Conservation (phyloP, 2,113 vertebrate genomes). For the Setophaga coronata region DNA sequence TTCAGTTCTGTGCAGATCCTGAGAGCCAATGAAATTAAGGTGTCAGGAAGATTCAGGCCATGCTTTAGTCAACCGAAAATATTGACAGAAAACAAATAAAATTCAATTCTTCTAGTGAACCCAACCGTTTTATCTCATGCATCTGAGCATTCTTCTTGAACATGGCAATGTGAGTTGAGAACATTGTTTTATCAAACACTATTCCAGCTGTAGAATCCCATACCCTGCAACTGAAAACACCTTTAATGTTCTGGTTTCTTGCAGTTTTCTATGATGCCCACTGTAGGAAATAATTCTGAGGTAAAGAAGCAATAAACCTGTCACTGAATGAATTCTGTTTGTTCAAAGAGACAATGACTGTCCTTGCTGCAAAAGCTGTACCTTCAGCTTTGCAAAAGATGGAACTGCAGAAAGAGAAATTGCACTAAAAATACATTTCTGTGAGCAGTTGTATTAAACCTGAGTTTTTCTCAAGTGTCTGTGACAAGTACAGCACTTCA, state of each 20-base stretch:
- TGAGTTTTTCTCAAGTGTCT: neutral
- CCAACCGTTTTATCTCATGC: neutral
- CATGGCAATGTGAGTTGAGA: neutral
- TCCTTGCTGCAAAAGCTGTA: neutral
- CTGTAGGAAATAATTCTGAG: constrained; percentile 18
- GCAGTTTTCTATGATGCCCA: neutral
- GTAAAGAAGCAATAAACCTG: constrained; percentile 44
- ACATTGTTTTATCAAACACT: neutral
- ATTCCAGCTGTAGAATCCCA: neutral
- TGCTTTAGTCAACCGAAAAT: neutral
- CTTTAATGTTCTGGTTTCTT: constrained; percentile 16
- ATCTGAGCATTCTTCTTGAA: neutral
- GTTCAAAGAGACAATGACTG: constrained; percentile 4
- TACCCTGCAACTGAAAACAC: neutral
- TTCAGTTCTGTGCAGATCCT: constrained; percentile 30
- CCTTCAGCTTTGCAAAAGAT: neutral
- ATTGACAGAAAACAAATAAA: constrained; percentile 45
- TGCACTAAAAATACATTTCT: neutral
- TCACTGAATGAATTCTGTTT: constrained; percentile 28
- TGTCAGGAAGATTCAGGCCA: constrained; percentile 34
- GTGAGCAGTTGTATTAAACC: neutral
- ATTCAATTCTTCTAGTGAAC: constrained; percentile 20
- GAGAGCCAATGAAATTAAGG: constrained; percentile 37
- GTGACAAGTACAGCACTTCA: neutral
- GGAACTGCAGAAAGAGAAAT: neutral